Evolutionary conservation across 2,888 invertebrate genomes (phyloP), one percentile per base, ranked within the genome.

Genomic region (Aphodius granarius): DNA sequence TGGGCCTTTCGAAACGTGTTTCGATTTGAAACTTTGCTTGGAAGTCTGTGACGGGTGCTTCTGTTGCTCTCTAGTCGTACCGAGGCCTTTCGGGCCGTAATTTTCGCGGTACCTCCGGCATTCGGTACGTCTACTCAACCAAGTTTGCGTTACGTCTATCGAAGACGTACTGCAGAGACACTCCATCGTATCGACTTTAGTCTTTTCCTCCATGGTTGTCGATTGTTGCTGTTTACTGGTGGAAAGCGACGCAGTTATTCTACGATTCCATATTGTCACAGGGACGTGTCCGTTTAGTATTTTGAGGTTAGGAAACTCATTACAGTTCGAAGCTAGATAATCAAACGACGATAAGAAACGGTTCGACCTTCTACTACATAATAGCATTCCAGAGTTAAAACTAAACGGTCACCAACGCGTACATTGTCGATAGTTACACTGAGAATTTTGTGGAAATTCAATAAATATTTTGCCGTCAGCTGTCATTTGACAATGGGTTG

Each of bases 271-370:
- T 43, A 43, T 43, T 43, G 43, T 43, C 43, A 43, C 9, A 43
- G 9, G 43, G 43, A 43, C 43, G 43, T 43, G 43, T 43, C 43
- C 43, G 22, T 66, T 20, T 17, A 20, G 21, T 22, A n/a, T 68
- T 68, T 21, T 22, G 21, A 68, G 68, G 68, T 68, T 68, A 68
- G 22, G n/a, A 19, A 6, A 68, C 20, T 68, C 68, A 68, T 68
- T 22, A 19, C 6, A 68, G 22, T 20, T 68, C 4, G 68, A 68
- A 21, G 22, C 68, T n/a, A 68, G 21, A 68, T 68, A 21, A 68
- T 68, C 22, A 9, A 68, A 21, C 6, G 68, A 68, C 20, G 68
- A 68, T 68, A 68, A 68, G 21, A 68, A 68, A 19, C 68, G 68
- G 20, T n/a, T 20, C 20, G 68, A 68, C 21, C 68, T 68, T 18